phyloP scores from a whole-genome alignment of 1,140 invertebrate genomes.

The Neotoxoptera formosana region DNA sequence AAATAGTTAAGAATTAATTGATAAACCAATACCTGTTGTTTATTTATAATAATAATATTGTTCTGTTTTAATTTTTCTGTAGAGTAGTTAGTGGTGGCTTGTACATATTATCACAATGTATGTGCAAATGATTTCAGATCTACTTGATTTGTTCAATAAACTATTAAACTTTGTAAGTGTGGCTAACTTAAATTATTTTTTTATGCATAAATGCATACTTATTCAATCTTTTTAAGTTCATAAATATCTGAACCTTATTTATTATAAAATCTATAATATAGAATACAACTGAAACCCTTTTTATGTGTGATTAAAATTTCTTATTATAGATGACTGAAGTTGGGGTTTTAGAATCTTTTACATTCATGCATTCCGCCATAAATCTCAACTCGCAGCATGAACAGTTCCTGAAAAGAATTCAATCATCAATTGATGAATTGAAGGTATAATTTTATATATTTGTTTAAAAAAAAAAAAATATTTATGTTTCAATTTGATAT shows the following conservation, averaged over 20 bases:
- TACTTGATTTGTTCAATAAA: constrained; percentile 52
- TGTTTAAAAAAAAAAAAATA: neutral
- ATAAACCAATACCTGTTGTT: neutral
- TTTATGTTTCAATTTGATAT: neutral
- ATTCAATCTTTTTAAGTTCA: too few species aligned
- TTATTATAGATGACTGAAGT: constrained; percentile 51
- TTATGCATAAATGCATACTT: too few species aligned
- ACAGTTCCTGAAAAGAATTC: constrained; percentile 49
- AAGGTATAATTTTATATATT: constrained; percentile 23
- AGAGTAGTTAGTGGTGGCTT: neutral
- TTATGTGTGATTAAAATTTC: neutral
- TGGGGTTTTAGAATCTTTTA: constrained; percentile 48
- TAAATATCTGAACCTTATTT: neutral
- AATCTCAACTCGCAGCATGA: constrained; percentile 40
- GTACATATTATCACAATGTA: constrained; percentile 8
- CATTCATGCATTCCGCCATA: constrained; percentile 49
- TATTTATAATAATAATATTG: neutral
- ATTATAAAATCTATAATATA: neutral
- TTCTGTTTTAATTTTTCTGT: neutral
- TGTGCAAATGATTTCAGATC: constrained; percentile 49
- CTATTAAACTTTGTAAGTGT: constrained; percentile 48
- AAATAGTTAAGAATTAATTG: neutral
- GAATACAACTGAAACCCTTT: neutral
- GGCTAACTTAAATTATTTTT: neutral
- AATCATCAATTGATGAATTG: constrained; percentile 50